These are phyloP conservation scores for Biston betularia DNA, from an alignment of 2,888 invertebrate genomes.

Conservation along the genomic window DNA sequence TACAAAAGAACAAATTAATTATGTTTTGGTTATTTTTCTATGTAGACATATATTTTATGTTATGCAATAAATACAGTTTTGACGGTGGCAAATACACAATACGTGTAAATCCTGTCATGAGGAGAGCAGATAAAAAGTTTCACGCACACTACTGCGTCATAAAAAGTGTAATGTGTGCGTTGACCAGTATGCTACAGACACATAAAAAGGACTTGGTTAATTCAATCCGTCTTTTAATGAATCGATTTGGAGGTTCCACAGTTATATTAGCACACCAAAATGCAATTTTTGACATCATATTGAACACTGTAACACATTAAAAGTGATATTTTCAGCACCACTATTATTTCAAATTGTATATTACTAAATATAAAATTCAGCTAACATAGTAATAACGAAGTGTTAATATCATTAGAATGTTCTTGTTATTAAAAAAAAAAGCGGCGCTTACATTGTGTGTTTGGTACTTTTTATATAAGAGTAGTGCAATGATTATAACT, in stretches of 20 bases:
- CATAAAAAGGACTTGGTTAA: conserved; percentile 22
- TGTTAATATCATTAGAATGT: conserved; percentile 40
- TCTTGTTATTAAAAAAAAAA: conserved; percentile 33
- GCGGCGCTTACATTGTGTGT: conserved; percentile 15
- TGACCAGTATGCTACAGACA: conserved; percentile 5
- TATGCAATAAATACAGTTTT: no score
- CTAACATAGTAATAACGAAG: conserved; percentile 42
- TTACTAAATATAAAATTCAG: conserved; percentile 37
- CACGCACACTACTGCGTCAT: not conserved
- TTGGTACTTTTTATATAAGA: not conserved
- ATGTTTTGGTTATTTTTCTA: no score
- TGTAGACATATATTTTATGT: no score
- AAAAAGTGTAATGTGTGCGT: not conserved
- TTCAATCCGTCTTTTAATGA: conserved; percentile 24
- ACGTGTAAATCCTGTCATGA: no score
- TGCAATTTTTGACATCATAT: conserved; percentile 22
- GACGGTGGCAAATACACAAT: no score
- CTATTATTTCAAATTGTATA: conserved; percentile 27
- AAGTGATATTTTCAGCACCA: conserved; percentile 38
- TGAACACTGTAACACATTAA: conserved; percentile 28
- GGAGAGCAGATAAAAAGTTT: no score
- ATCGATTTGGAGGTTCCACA: conserved; percentile 16
- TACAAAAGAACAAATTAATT: no score
- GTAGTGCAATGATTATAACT: no score
- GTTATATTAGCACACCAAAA: conserved; percentile 25